phyloP scores from a whole-genome alignment of 2,888 invertebrate species.

The Leptogaster cylindrica region DNA sequence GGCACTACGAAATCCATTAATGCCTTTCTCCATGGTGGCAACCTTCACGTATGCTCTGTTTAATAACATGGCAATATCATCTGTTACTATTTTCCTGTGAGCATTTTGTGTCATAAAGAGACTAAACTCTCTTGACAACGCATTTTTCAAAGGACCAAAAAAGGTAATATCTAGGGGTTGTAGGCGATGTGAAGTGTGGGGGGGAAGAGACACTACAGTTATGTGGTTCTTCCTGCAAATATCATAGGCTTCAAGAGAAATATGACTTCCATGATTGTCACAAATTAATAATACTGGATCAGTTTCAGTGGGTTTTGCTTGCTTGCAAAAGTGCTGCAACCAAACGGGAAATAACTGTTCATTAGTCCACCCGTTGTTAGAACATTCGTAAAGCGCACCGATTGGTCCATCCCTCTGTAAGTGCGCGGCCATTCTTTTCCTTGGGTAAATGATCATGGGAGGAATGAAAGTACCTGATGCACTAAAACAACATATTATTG shows the following conservation, averaged over 20 bases:
- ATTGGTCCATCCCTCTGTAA: constrained; percentile 53
- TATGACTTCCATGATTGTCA: constrained; percentile 54
- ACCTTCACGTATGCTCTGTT: background rate
- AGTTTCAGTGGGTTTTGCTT: constrained; percentile 49
- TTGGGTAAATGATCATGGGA: constrained; percentile 54
- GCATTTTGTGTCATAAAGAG: constrained; percentile 51
- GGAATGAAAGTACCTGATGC: constrained; percentile 53
- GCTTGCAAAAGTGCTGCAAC: constrained; percentile 49
- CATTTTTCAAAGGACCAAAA: constrained; percentile 51
- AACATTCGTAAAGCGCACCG: constrained; percentile 45
- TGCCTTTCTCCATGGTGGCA: background rate
- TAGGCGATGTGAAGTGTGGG: constrained; percentile 50
- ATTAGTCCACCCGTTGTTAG: constrained; percentile 49
- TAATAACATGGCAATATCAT: constrained; percentile 10
- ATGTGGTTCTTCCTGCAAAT: constrained; percentile 49
- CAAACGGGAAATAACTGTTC: constrained; percentile 51
- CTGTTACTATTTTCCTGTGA: background rate
- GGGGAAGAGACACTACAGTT: constrained; percentile 50
- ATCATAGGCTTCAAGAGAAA: constrained; percentile 50
- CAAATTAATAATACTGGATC: constrained; percentile 52
- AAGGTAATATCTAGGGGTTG: constrained; percentile 51
- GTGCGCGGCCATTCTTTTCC: constrained; percentile 51
- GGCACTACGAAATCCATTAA: background rate
- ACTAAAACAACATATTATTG: constrained; percentile 52
- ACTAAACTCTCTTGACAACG: constrained; percentile 53